phyloP scores from a whole-genome alignment of 2,113 vertebrate genomes.

The Istiophorus platypterus region DNA sequence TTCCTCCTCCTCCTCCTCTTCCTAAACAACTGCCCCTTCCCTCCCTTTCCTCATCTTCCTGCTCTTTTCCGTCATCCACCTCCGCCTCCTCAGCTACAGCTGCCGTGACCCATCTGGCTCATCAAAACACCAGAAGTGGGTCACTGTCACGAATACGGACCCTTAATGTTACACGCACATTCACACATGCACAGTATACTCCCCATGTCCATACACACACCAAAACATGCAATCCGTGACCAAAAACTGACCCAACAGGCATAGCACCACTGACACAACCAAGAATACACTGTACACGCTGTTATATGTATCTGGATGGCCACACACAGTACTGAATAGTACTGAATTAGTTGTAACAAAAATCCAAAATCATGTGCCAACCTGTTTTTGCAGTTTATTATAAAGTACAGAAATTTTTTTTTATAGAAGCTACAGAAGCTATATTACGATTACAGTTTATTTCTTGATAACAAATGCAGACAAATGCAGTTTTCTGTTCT shows the following conservation, averaged over 20 bases:
- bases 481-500: no score
- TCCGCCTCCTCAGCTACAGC: slow-evolving; percentile 70
- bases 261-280: slow-evolving; percentile 18
- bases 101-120: slow-evolving; percentile 78
- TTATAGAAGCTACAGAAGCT: neutral
- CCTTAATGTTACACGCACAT: slow-evolving; percentile 53
- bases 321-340: neutral
- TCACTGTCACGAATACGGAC: slow-evolving; percentile 77
- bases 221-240: slow-evolving; percentile 57
- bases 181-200: slow-evolving; percentile 28
- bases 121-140: slow-evolving; percentile 83
- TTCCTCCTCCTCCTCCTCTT: neutral
- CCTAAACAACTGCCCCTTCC: slow-evolving; percentile 11
- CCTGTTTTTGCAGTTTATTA: neutral
- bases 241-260: slow-evolving; percentile 53
- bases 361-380: neutral
- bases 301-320: neutral
- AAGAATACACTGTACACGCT: neutral
- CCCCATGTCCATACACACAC: slow-evolving; percentile 5
- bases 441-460: neutral
- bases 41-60: slow-evolving; percentile 30
- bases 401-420: neutral
- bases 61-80: slow-evolving; percentile 50
- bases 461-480: neutral
- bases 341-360: neutral